phyloP scores from a whole-genome alignment of 2,888 invertebrate species.

The Pyrocoelia pectoralis region DNA sequence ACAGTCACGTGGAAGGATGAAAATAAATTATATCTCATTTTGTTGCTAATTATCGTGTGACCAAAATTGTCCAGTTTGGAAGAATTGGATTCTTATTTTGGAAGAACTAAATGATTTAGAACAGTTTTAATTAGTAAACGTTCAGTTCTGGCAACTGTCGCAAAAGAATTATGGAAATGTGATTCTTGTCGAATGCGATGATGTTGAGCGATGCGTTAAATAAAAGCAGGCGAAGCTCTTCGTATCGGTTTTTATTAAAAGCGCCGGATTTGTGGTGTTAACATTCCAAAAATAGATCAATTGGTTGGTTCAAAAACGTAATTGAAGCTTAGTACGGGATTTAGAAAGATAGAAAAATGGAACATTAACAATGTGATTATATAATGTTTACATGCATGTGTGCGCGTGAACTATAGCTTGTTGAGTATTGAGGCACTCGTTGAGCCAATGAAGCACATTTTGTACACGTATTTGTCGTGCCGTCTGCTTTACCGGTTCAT shows the following conservation, averaged over 20 bases:
- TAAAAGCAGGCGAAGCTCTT: too few species aligned
- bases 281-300: conserved; percentile 7
- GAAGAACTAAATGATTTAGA: too few species aligned
- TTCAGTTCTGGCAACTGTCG: too few species aligned
- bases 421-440: conserved; percentile 22
- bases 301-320: conserved; percentile 1
- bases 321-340: conserved; percentile 7
- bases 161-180: too few species aligned
- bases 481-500: conserved; percentile 33
- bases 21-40: too few species aligned
- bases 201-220: neutral
- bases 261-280: neutral
- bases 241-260: neutral
- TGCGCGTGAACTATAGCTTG: conserved; percentile 32
- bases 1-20: too few species aligned
- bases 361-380: conserved; percentile 25
- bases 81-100: too few species aligned
- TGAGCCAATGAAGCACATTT: conserved; percentile 27
- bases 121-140: too few species aligned
- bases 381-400: conserved; percentile 38
- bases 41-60: too few species aligned
- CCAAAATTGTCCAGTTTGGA: too few species aligned
- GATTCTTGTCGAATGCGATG: too few species aligned
- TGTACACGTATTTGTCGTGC: conserved; percentile 14
- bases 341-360: conserved; percentile 29